phyloP scores from a whole-genome alignment of 1,140 invertebrate species.

The Philotrypesis tridentata region DNA sequence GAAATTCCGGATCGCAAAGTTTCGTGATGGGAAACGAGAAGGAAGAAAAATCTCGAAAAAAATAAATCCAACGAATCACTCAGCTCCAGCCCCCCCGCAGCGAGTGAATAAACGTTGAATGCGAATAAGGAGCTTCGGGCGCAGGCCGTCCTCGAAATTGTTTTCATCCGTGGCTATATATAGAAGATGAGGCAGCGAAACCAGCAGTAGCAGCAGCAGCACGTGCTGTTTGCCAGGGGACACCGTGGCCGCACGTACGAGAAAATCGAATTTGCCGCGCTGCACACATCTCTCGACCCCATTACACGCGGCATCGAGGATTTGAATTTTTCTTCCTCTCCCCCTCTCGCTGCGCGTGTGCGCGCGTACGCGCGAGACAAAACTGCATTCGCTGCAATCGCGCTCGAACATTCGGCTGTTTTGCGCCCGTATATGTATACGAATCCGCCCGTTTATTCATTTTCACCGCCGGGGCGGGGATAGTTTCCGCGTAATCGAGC shows the following conservation, averaged over 20 bases:
- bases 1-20: no score
- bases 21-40: no score
- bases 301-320: not conserved
- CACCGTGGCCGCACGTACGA: not conserved
- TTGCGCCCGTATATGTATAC: no score
- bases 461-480: no score
- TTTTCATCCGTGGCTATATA: not conserved
- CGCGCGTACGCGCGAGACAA: not conserved
- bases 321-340: not conserved
- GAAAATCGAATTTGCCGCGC: constrained; percentile 16
- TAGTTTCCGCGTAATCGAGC: no score
- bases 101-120: no score
- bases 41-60: no score
- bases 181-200: not conserved
- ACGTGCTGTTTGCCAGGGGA: constrained; percentile 2
- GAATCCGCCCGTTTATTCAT: no score
- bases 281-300: not conserved
- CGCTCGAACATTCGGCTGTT: not conserved
- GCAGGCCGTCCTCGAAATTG: not conserved
- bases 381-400: not conserved
- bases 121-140: not conserved
- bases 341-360: no score
- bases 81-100: no score
- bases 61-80: no score
- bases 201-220: not conserved